Evolutionary conservation across 2,797 vertebrate genomes (phyloP).

Genomic region (Coendou prehensilis): DNA sequence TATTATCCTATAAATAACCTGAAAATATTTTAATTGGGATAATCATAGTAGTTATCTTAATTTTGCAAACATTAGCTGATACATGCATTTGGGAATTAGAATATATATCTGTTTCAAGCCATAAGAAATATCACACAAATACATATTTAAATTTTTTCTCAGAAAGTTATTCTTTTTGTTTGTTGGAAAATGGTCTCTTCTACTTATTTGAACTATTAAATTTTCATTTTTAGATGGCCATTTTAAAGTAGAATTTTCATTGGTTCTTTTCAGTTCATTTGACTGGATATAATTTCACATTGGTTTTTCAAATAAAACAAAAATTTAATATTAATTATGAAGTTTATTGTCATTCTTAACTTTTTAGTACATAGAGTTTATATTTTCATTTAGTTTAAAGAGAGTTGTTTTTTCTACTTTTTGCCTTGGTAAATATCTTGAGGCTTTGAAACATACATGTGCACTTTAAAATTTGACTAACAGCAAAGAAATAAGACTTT

Average conservation of each 20-base stretch:
- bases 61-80: constrained; percentile 80
- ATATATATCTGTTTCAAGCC: constrained; percentile 64
- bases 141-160: not conserved
- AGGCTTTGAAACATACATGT: not conserved
- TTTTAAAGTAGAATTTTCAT: not conserved
- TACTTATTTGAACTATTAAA: constrained; percentile 18
- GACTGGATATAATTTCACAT: not conserved
- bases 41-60: constrained; percentile 84
- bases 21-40: constrained; percentile 87
- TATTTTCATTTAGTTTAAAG: not conserved
- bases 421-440: not conserved
- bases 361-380: not conserved
- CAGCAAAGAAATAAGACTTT: not conserved
- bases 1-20: constrained; percentile 89
- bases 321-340: not conserved
- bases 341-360: not conserved
- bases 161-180: not conserved
- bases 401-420: not conserved
- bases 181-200: constrained; percentile 19
- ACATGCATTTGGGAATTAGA: constrained; percentile 80
- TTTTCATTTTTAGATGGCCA: not conserved
- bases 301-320: constrained; percentile 23
- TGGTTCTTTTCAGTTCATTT: constrained; percentile 9
- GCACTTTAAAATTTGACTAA: not conserved
- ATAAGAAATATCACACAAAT: not conserved